These are phyloP conservation scores for Ceyx melanurus DNA, from an alignment of 2,113 vertebrate species.

Conservation along the genomic window DNA sequence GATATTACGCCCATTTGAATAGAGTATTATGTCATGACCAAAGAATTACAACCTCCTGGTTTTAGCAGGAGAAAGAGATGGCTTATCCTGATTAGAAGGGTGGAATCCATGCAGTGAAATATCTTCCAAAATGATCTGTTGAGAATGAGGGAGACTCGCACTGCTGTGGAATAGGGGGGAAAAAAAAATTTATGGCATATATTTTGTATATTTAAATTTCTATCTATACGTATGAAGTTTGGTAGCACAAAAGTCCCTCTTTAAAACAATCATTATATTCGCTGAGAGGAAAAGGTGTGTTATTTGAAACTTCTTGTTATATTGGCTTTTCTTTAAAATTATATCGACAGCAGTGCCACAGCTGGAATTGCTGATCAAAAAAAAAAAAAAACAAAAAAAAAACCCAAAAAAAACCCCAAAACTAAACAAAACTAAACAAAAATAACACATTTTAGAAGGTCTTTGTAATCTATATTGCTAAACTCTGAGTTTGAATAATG, in stretches of 20 bases:
- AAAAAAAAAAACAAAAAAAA: constrained; percentile 73
- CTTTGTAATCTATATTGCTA: constrained; percentile 83
- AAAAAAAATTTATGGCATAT: constrained; percentile 74
- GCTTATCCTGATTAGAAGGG: constrained; percentile 68
- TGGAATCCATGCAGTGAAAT: constrained; percentile 69
- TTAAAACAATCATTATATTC: constrained; percentile 78
- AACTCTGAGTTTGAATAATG: constrained; percentile 69
- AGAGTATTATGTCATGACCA: constrained; percentile 76
- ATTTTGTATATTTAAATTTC: constrained; percentile 84
- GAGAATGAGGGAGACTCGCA: constrained; percentile 63
- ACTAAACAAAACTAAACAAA: constrained; percentile 67
- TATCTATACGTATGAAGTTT: constrained; percentile 75
- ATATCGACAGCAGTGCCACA: constrained; percentile 68
- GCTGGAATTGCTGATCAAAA: constrained; percentile 64
- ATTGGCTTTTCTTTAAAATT: constrained; percentile 75
- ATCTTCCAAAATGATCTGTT: constrained; percentile 75
- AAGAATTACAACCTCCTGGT: constrained; percentile 77
- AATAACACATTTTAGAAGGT: constrained; percentile 74
- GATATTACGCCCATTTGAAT: constrained; percentile 53
- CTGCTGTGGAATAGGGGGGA: constrained; percentile 13
- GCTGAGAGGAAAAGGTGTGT: constrained; percentile 63
- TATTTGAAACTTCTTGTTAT: constrained; percentile 69
- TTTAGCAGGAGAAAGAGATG: constrained; percentile 68
- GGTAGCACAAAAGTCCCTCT: constrained; percentile 74
- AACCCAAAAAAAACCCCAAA: constrained; percentile 6